Evolutionary conservation across 2,113 vertebrate genomes (phyloP).

Genomic region (Ailuropoda melanoleuca): DNA sequence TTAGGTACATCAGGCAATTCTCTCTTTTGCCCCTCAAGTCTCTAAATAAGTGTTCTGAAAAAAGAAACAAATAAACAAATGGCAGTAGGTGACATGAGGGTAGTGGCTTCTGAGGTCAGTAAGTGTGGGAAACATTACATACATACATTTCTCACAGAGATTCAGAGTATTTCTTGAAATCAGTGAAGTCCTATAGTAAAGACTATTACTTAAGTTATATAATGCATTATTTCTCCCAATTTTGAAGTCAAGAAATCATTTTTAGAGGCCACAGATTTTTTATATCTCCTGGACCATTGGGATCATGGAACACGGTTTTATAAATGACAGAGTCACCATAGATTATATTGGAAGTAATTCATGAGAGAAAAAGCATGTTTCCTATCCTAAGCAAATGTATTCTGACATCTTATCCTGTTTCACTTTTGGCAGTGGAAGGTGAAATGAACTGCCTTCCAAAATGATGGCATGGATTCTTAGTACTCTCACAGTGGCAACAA

Average conservation of each 20-base stretch:
- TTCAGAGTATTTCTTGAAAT: neutral
- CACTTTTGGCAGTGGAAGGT: neutral
- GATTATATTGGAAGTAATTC: neutral
- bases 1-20: neutral
- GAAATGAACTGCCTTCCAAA: neutral
- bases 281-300: neutral
- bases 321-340: neutral
- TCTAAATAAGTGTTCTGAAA: neutral
- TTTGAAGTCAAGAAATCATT: neutral
- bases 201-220: neutral
- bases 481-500: neutral
- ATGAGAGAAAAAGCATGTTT: neutral
- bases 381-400: neutral
- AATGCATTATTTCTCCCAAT: neutral
- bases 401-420: neutral
- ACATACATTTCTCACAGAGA: neutral
- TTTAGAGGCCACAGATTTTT: neutral
- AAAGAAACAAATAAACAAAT: neutral
- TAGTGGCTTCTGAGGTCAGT: neutral
- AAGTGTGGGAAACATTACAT: neutral
- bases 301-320: neutral
- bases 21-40: neutral
- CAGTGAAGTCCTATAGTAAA: neutral
- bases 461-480: neutral
- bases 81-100: neutral